These are phyloP conservation scores for Antheraea pernyi DNA, from an alignment of 1,140 invertebrate species.

Conservation along the genomic window DNA sequence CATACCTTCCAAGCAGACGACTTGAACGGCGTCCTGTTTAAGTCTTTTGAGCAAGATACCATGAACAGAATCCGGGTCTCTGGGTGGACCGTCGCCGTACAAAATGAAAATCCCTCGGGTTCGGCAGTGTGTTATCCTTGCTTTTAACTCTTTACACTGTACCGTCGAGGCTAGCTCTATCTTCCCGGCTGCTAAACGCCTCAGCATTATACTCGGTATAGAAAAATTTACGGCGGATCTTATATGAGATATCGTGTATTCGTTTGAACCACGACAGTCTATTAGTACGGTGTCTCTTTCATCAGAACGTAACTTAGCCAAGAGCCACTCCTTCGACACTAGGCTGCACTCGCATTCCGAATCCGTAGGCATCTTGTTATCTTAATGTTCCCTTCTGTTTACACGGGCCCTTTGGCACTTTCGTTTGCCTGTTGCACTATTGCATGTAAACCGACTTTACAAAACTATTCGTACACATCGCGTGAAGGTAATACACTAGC, in stretches of 20 bases:
- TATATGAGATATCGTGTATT: constrained; percentile 90
- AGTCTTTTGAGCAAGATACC: constrained; percentile 86
- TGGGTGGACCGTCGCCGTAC: constrained; percentile 84
- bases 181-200: constrained; percentile 91
- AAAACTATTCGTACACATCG: constrained; percentile 38
- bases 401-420: constrained; percentile 46
- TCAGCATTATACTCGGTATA: constrained; percentile 93
- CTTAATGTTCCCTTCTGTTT: constrained; percentile 58
- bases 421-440: constrained; percentile 67
- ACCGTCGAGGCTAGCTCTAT: constrained; percentile 91
- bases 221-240: constrained; percentile 92
- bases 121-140: constrained; percentile 86
- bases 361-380: constrained; percentile 73
- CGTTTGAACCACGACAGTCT: constrained; percentile 90
- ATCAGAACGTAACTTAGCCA: constrained; percentile 79
- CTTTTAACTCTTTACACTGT: constrained; percentile 90
- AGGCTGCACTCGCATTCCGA: constrained; percentile 80
- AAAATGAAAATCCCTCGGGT: constrained; percentile 86
- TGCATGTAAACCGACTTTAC: constrained; percentile 36
- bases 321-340: constrained; percentile 85
- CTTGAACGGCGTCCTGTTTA: constrained; percentile 90
- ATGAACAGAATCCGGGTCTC: constrained; percentile 79
- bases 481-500: constrained; percentile 24
- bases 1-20: constrained; percentile 89
- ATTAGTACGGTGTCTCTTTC: constrained; percentile 85